Evolutionary conservation across 2,888 invertebrate genomes (phyloP).

Genomic region (Aplocera efformata): DNA sequence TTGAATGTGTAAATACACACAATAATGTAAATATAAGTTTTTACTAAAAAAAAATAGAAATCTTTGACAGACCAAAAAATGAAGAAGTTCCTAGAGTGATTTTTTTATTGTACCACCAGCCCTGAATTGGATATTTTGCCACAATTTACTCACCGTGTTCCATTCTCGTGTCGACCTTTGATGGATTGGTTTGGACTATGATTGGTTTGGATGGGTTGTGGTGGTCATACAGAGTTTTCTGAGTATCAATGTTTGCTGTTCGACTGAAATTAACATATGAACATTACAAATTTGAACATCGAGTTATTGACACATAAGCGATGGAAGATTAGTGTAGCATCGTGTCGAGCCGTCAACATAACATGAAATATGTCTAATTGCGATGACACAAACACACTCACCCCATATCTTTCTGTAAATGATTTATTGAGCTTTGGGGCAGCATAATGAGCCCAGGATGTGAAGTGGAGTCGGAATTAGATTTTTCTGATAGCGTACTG

Average conservation of each 20-base stretch:
- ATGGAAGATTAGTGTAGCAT: too few relatives aligned
- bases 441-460: slow-evolving; percentile 66
- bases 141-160: slow-evolving; percentile 56
- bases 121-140: too few relatives aligned
- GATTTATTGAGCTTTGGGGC: slow-evolving; percentile 60
- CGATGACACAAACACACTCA: slow-evolving; percentile 32
- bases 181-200: slow-evolving; percentile 79
- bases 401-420: slow-evolving; percentile 64
- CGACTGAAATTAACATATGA: slow-evolving; percentile 44
- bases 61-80: too few relatives aligned
- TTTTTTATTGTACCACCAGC: too few relatives aligned
- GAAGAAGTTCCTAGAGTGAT: too few relatives aligned
- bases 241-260: slow-evolving; percentile 50
- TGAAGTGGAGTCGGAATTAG: slow-evolving; percentile 50
- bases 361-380: too few relatives aligned
- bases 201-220: slow-evolving; percentile 84
- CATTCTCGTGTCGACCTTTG: slow-evolving; percentile 63
- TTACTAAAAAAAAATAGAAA: too few relatives aligned
- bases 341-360: too few relatives aligned
- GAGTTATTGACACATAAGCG: too few relatives aligned
- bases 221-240: slow-evolving; percentile 67
- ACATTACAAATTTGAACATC: too few relatives aligned
- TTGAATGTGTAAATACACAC: too few relatives aligned
- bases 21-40: too few relatives aligned
- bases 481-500: slow-evolving; percentile 59